phyloP scores from a whole-genome alignment of 2,113 vertebrate genomes.

The Cryptomyrus ogoouensis region DNA sequence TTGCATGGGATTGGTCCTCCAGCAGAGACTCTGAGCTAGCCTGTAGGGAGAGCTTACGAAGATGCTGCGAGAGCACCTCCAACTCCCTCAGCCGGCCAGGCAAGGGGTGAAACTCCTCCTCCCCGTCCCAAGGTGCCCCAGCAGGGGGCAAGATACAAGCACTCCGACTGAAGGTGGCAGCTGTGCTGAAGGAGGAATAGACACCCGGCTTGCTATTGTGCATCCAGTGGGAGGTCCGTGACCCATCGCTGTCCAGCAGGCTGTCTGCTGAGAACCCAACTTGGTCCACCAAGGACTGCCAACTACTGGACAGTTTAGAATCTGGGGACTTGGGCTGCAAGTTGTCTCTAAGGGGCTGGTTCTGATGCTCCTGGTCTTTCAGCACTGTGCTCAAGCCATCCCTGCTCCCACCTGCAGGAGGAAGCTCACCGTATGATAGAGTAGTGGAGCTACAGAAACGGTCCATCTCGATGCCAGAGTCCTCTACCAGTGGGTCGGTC shows the following conservation, averaged over 20 bases:
- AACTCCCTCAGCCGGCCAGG: slow-evolving; percentile 71
- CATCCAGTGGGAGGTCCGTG: neutral
- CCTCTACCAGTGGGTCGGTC: slow-evolving; percentile 58
- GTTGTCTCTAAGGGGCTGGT: slow-evolving; percentile 32
- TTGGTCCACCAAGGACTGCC: slow-evolving; percentile 31
- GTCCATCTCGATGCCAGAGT: slow-evolving; percentile 82
- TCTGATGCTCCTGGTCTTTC: slow-evolving; percentile 36
- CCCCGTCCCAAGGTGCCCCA: slow-evolving; percentile 48
- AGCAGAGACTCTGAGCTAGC: slow-evolving; percentile 39
- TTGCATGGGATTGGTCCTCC: slow-evolving; percentile 12
- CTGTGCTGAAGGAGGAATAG: slow-evolving; percentile 24
- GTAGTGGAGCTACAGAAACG: slow-evolving; percentile 62
- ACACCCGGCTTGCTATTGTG: slow-evolving; percentile 5
- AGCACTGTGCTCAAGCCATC: neutral
- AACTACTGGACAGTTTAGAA: slow-evolving; percentile 35
- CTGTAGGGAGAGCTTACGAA: slow-evolving; percentile 56
- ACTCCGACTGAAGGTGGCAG: slow-evolving; percentile 43
- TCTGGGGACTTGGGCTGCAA: slow-evolving; percentile 30
- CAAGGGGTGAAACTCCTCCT: slow-evolving; percentile 78
- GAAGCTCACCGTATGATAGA: slow-evolving; percentile 37
- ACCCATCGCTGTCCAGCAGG: neutral
- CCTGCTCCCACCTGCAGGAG: neutral
- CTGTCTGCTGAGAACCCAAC: slow-evolving; percentile 35
- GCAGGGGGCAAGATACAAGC: slow-evolving; percentile 46
- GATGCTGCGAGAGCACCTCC: slow-evolving; percentile 64